These are phyloP conservation scores for Callimorpha dominula DNA, from an alignment of 2,888 invertebrate genomes.

Conservation along the genomic window DNA sequence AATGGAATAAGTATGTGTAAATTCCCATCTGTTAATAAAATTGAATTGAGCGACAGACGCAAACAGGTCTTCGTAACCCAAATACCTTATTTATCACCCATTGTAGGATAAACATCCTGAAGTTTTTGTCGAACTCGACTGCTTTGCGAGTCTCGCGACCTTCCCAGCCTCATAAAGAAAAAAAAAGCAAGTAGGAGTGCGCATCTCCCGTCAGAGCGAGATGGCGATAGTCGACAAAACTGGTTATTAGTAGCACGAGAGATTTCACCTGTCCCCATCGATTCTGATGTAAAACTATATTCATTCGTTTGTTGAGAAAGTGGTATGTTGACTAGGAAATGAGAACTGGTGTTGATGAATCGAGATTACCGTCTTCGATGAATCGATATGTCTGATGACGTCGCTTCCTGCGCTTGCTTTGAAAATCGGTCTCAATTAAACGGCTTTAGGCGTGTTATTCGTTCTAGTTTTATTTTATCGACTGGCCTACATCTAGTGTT, in stretches of 20 bases:
- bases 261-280: slow-evolving; percentile 72
- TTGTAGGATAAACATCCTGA: slow-evolving; percentile 53
- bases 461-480: slow-evolving; percentile 39
- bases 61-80: slow-evolving; percentile 56
- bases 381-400: slow-evolving; percentile 31
- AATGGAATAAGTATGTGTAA: not conserved
- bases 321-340: slow-evolving; percentile 51
- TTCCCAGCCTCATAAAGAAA: slow-evolving; percentile 51
- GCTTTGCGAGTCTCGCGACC: slow-evolving; percentile 45
- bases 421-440: slow-evolving; percentile 42
- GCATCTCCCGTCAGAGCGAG: slow-evolving; percentile 57
- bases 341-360: slow-evolving; percentile 21
- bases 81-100: slow-evolving; percentile 54
- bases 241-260: slow-evolving; percentile 73
- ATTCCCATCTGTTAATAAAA: slow-evolving; percentile 41
- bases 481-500: slow-evolving; percentile 41
- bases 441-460: slow-evolving; percentile 34
- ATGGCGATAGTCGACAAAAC: slow-evolving; percentile 57
- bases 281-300: slow-evolving; percentile 58
- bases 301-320: slow-evolving; percentile 61
- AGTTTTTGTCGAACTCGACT: slow-evolving; percentile 45
- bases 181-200: slow-evolving; percentile 33
- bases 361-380: slow-evolving; percentile 9
- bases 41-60: slow-evolving; percentile 40
- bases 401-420: slow-evolving; percentile 43